Evolutionary conservation across 2,888 invertebrate species (phyloP).

Genomic region (Nephrotoma flavescens): DNA sequence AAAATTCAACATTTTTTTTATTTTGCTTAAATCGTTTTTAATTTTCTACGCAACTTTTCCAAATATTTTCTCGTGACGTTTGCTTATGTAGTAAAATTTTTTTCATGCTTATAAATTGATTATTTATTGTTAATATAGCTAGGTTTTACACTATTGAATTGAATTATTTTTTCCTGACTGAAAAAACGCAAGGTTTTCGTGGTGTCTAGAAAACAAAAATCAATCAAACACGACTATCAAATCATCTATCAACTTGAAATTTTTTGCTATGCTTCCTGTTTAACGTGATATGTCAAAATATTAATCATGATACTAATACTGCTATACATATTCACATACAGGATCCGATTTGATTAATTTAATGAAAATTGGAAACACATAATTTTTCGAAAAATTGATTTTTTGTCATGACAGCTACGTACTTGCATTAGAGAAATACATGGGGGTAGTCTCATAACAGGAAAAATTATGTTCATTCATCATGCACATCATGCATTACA

Average conservation of each 20-base stretch:
- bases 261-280: not conserved
- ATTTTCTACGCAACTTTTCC: not conserved
- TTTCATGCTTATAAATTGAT: not conserved
- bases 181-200: not conserved
- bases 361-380: not conserved
- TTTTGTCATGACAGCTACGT: not conserved
- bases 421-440: no score
- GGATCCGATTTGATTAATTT: not conserved
- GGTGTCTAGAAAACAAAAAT: not conserved
- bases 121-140: not conserved
- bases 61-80: not conserved
- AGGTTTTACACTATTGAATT: not conserved
- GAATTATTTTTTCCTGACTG: not conserved
- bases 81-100: not conserved
- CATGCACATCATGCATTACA: no score
- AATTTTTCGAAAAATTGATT: not conserved
- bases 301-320: not conserved
- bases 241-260: not conserved
- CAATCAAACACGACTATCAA: not conserved
- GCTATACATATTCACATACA: not conserved
- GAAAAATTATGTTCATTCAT: no score
- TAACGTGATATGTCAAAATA: not conserved
- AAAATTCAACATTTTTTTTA: not conserved
- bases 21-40: no score
- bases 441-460: no score